Evolutionary conservation across 92 coral and sea anemone species (phyloP), one percentile per base, ranked within the genome.

Genomic region (Hydrozoanthus gracilis): DNA sequence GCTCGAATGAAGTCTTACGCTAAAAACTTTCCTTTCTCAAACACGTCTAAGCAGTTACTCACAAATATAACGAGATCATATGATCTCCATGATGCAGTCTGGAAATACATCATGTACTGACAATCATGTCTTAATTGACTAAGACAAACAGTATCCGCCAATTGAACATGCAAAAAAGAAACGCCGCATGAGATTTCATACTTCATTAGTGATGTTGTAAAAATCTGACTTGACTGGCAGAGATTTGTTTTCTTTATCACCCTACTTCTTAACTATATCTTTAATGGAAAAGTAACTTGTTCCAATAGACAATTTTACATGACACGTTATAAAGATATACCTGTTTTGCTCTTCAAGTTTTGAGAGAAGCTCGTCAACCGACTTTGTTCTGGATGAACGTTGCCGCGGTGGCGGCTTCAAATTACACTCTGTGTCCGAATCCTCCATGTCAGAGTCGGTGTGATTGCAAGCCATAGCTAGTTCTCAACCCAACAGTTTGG

Each of bases 301-400:
- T 27, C 39, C 39, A 2, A 27, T 27, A 27, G 39, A 27, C 39
- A 27, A 27, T 27, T 27, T 27, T 27, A 17, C 11, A 14, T 46
- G 5, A 61, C 56, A 46, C 4, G 15, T 9, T 12, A 79, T n/a
- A 49, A 46, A 18, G 18, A 62, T 6, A 7, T 18, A 80, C 85
- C 85, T 65, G 85, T 80, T 80, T 48, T 80, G 85, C 12, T 80
- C 85, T 27, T 80, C 85, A 48, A 80, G 85, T 48, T 80, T 80
- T 8, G 85, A 64, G 8, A 80, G 60, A 35, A 80, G 62, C 11
- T 80, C 85, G 61, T 80, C 85, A 10, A 8, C 85, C 0, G 85
- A 80, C 35, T 80, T 80, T 13, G 74, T 80, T 80, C 61, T 80
- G 17, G 20, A 13, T 39, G 85, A 80, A 7, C 85, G 61, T 46